phyloP scores from a whole-genome alignment of 2,797 vertebrate species.

The Mormyrus hasselquistii region DNA sequence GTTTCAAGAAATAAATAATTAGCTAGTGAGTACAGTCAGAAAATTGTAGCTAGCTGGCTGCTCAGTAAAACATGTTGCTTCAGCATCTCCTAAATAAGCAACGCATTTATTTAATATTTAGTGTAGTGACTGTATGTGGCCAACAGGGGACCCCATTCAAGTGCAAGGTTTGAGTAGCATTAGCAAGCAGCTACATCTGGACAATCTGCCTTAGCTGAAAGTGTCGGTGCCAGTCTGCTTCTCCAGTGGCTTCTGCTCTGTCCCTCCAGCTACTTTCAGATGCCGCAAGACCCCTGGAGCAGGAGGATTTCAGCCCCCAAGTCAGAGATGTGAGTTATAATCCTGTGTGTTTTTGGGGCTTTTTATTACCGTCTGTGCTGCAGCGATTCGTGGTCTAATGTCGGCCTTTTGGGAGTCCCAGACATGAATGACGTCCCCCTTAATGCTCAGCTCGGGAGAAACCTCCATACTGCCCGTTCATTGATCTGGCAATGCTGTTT shows the following conservation, averaged over 20 bases:
- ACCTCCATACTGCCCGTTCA: neutral
- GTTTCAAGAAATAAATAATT: neutral
- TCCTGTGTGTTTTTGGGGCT: neutral
- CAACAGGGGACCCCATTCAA: neutral
- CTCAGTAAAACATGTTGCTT: neutral
- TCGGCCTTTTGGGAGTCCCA: neutral
- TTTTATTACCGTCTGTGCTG: neutral
- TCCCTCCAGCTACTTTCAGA: slow-evolving; percentile 76
- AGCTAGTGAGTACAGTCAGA: neutral
- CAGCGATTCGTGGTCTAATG: neutral
- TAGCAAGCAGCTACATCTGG: neutral
- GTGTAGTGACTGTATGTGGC: neutral
- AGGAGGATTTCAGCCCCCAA: slow-evolving; percentile 77
- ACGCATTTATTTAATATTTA: neutral
- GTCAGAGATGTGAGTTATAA: slow-evolving; percentile 80
- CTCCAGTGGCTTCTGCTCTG: neutral
- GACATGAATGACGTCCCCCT: neutral
- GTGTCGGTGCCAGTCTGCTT: neutral
- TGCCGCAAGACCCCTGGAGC: slow-evolving; percentile 74
- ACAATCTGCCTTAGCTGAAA: neutral
- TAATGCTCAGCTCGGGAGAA: neutral
- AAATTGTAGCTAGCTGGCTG: neutral
- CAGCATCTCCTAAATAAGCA: neutral
- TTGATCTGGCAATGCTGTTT: neutral
- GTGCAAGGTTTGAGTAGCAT: neutral